These are phyloP conservation scores for Pseudomyrmex dendroicus DNA, from an alignment of 1,140 invertebrate genomes.

Conservation along the genomic window DNA sequence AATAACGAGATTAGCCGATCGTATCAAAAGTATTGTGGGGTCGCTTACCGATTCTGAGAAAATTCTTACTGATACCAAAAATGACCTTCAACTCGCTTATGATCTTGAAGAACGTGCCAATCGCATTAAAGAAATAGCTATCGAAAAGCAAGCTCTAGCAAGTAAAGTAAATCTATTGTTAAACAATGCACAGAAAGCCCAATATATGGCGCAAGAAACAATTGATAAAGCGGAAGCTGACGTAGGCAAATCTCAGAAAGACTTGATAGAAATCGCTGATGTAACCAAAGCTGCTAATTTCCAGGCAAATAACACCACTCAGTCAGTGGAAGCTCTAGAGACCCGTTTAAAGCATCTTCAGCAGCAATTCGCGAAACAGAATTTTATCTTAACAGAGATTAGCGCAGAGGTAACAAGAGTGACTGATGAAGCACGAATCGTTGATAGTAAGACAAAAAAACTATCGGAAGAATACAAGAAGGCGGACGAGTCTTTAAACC, in stretches of 20 bases:
- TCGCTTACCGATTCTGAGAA: slow-evolving; percentile 95
- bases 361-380: slow-evolving; percentile 91
- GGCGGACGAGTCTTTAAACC: slow-evolving; percentile 86
- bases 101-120: slow-evolving; percentile 91
- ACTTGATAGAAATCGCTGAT: slow-evolving; percentile 89
- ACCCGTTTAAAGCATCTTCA: slow-evolving; percentile 89
- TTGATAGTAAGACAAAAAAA: slow-evolving; percentile 85
- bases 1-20: slow-evolving; percentile 92
- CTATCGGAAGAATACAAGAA: slow-evolving; percentile 87
- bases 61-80: slow-evolving; percentile 94
- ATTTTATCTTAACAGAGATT: slow-evolving; percentile 87
- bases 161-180: slow-evolving; percentile 86
- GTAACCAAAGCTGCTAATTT: slow-evolving; percentile 91
- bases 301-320: slow-evolving; percentile 90
- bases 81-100: slow-evolving; percentile 91
- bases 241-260: slow-evolving; percentile 90
- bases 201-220: slow-evolving; percentile 91
- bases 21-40: slow-evolving; percentile 94
- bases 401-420: slow-evolving; percentile 86
- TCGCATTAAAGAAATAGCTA: slow-evolving; percentile 88
- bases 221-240: slow-evolving; percentile 93
- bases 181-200: slow-evolving; percentile 90
- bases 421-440: slow-evolving; percentile 86
- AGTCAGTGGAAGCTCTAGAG: slow-evolving; percentile 89
- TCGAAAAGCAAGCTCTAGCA: slow-evolving; percentile 75